Base-by-base conservation (phyloP, 2,888 invertebrate species). In the Pterobdella sp. region DNA sequence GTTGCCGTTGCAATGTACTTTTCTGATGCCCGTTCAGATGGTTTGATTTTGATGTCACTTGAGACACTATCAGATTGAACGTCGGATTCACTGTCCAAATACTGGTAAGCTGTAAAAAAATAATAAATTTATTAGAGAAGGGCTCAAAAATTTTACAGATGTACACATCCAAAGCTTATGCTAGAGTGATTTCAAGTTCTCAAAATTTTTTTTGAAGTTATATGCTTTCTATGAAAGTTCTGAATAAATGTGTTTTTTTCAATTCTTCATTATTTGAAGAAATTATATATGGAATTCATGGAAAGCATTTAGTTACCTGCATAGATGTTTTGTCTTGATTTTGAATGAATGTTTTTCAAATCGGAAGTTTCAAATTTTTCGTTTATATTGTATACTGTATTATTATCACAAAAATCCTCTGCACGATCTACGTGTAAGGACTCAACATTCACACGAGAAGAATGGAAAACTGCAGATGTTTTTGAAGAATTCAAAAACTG, bases 81-180 rank as follows among this genome's bases (percentile, higher is more conserved):
- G n/a, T 71, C 71, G n/a, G 71, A 71, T 34, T 71, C 71, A 34
- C 22, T 22, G 18, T 71, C 71, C 37, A 71, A 60, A 52, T 71
- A 71, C 37, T 71, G 71, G 60, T 71, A 71, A 34, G 71, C 71
- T 71, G 63, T 7, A 65, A 31, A n/a, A n/a, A n/a, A n/a, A n/a
- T n/a, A n/a, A n/a, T 29, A 26, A 63, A 63, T 63, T 14, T 63
- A 63, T 7, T 14, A n/a, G 10, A 14, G 4, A 63, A n/a, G n/a
- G n/a, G n/a, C n/a, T n/a, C n/a, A n/a, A n/a, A n/a, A n/a, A n/a
- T n/a, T n/a, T n/a, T n/a, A n/a, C n/a, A n/a, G n/a, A n/a, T n/a
- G n/a, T n/a, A n/a, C n/a, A n/a, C n/a, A n/a, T n/a, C n/a, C n/a
- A n/a, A n/a, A n/a, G n/a, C n/a, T n/a, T n/a, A n/a, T n/a, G n/a